Evolutionary conservation across 2,797 vertebrate species (phyloP).

Genomic region (Cynodonichthys magdalenae): DNA sequence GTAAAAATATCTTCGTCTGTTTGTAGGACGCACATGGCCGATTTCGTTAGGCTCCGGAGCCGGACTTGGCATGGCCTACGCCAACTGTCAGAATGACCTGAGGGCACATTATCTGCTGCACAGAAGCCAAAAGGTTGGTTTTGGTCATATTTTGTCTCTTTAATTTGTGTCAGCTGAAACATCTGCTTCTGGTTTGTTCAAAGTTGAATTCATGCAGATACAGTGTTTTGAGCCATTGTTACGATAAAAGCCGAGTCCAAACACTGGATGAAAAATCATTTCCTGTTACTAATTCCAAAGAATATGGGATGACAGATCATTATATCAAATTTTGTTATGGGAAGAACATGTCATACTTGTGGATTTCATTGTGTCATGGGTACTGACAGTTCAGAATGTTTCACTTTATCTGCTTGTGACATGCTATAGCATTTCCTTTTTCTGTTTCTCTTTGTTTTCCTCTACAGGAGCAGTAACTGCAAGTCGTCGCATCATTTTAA

Average conservation of each 20-base stretch:
- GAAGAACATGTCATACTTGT: no score
- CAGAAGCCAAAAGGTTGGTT: slow-evolving; percentile 87
- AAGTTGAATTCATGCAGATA: neutral
- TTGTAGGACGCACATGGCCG: slow-evolving; percentile 90
- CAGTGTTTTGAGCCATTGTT: no score
- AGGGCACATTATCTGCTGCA: slow-evolving; percentile 89
- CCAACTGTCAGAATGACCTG: slow-evolving; percentile 96
- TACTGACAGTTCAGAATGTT: neutral
- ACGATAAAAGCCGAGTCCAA: no score
- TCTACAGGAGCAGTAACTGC: slow-evolving; percentile 74
- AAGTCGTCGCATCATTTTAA: slow-evolving; percentile 32
- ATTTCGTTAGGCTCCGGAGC: slow-evolving; percentile 87
- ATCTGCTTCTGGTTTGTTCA: no score
- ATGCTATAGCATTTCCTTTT: no score
- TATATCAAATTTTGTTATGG: no score
- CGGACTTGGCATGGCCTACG: slow-evolving; percentile 95
- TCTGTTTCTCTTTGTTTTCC: slow-evolving; percentile 28
- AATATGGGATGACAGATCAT: no score
- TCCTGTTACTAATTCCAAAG: no score
- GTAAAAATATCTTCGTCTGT: slow-evolving; percentile 25
- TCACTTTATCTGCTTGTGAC: no score
- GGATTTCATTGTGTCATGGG: no score
- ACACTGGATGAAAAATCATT: no score
- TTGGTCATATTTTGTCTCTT: neutral
- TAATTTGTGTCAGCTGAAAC: neutral